Evolutionary conservation across 2,797 vertebrate species (phyloP).

Genomic region (Salarias fasciatus): DNA sequence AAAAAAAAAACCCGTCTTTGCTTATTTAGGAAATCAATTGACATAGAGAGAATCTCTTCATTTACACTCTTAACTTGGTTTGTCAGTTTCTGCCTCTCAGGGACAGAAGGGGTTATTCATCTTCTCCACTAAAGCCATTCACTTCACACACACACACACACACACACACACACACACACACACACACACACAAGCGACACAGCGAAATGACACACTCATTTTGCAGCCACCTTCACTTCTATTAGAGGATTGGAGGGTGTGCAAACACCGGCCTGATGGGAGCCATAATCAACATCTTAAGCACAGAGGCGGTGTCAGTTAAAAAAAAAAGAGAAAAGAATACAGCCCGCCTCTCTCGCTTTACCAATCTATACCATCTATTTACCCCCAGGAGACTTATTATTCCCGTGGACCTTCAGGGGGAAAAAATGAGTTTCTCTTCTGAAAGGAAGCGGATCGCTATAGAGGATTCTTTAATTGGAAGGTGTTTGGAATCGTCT

Average conservation of each 20-base stretch:
- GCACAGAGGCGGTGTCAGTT: constrained; percentile 29
- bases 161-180: too few species aligned
- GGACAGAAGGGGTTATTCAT: constrained; percentile 39
- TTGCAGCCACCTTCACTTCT: constrained; percentile 47
- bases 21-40: constrained; percentile 42
- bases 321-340: constrained; percentile 7
- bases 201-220: constrained; percentile 43
- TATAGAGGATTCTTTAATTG: constrained; percentile 60
- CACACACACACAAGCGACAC: constrained; percentile 16
- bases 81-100: constrained; percentile 20
- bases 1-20: constrained; percentile 18
- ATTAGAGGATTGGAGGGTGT: constrained; percentile 56
- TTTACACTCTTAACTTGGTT: constrained; percentile 30
- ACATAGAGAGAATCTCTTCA: constrained; percentile 26
- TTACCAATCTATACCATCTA: constrained; percentile 18
- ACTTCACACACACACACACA: constrained; percentile 26
- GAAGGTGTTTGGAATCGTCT: constrained; percentile 43
- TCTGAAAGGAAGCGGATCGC: constrained; percentile 17
- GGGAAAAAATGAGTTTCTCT: constrained; percentile 14
- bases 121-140: constrained; percentile 37
- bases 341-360: background rate
- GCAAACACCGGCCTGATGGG: constrained; percentile 59
- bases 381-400: constrained; percentile 33
- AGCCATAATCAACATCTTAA: constrained; percentile 63
- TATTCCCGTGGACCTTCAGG: too few species aligned